phyloP scores from a whole-genome alignment of 64 coral and sea anemone genomes.

The Montipora efflorescens region DNA sequence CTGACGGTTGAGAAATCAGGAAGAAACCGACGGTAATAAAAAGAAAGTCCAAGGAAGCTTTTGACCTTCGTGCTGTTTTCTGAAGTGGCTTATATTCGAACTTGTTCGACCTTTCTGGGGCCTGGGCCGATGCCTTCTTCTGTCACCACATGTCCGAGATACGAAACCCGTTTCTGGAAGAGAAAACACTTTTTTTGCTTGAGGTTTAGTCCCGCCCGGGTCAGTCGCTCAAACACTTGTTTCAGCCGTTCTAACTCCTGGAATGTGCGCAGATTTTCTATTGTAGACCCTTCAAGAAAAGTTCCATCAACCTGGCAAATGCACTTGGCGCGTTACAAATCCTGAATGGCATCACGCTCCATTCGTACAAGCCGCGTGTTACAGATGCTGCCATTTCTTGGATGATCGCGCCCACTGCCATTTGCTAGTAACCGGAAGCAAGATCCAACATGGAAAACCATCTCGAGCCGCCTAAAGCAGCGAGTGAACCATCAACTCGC shows the following conservation, averaged over 20 bases:
- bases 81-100: background rate
- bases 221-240: no score
- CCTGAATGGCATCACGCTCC: background rate
- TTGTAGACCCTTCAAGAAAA: background rate
- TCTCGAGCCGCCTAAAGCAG: background rate
- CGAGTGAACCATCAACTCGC: background rate
- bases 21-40: no score
- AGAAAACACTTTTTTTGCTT: no score
- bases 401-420: no score
- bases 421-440: no score
- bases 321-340: no score
- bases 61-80: slow-evolving; percentile 4
- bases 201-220: no score
- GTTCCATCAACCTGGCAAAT: no score
- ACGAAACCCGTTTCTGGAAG: background rate
- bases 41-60: background rate
- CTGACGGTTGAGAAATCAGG: background rate
- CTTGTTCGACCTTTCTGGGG: background rate
- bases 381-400: no score
- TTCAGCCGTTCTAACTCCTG: no score
- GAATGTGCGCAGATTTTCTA: background rate
- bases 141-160: background rate
- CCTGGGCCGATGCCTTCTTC: background rate
- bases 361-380: background rate
- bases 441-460: no score